Conservation (phyloP, 1,140 invertebrate genomes). For the Rhagoletis pomonella region DNA sequence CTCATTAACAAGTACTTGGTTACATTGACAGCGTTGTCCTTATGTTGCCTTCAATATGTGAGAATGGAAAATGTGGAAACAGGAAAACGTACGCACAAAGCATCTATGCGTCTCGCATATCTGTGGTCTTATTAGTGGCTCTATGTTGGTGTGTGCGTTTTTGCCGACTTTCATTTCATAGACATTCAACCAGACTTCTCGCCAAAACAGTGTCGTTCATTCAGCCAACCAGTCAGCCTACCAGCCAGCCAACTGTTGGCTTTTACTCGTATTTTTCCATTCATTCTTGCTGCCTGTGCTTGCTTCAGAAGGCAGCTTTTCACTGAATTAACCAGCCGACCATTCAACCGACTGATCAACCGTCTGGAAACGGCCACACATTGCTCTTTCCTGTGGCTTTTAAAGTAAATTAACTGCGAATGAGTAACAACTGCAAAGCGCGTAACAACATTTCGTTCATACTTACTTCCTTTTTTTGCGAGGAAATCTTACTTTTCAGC, state of each 20-base stretch:
- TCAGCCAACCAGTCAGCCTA: not conserved
- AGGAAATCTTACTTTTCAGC: not conserved
- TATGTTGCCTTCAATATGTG: constrained; percentile 46
- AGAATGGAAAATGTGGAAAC: constrained; percentile 5
- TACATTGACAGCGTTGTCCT: constrained; percentile 48
- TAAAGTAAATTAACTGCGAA: constrained; percentile 48
- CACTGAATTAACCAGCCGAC: not conserved
- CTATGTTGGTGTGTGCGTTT: not conserved
- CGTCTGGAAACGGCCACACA: constrained; percentile 25
- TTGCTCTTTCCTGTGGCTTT: constrained; percentile 49
- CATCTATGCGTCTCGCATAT: not conserved
- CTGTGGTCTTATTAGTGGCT: not conserved
- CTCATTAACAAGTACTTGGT: constrained; percentile 50
- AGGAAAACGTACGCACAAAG: not conserved
- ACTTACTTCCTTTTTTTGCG: not conserved
- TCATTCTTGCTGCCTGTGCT: not conserved
- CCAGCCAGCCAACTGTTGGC: constrained; percentile 15
- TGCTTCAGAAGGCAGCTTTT: constrained; percentile 28
- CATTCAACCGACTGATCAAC: constrained; percentile 29
- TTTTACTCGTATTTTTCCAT: constrained; percentile 10
- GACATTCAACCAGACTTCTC: not conserved
- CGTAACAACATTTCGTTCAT: constrained; percentile 46
- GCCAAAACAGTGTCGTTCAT: no score
- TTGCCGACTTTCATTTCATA: constrained; percentile 23
- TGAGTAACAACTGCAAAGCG: constrained; percentile 48